Percentiles rank a stretch among this genome's conserved stretches.
Conservation (phyloP, 92 coral and sea anemone species). For the Siderastrea siderea region DNA sequence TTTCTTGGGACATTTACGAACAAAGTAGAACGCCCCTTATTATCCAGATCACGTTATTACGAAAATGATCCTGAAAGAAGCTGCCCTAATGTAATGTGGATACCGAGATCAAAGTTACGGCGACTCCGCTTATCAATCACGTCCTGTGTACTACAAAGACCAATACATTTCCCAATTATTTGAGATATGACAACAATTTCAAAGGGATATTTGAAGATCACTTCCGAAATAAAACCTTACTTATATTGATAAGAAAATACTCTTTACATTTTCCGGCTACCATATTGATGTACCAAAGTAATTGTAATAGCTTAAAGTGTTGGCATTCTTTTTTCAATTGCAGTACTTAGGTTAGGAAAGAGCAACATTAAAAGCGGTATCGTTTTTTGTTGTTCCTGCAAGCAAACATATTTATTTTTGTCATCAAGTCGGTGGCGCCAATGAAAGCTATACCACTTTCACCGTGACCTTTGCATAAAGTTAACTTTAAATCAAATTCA, state of each 20-base stretch:
- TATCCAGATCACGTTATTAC: no score
- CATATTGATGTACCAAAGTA: conserved; percentile 36
- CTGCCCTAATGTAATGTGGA: neutral
- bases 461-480: neutral
- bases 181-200: neutral
- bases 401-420: conserved; percentile 5
- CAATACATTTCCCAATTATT: neutral
- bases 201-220: neutral
- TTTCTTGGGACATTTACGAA: no score
- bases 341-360: neutral
- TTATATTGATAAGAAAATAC: conserved; percentile 12
- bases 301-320: conserved; percentile 19
- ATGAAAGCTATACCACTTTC: no score
- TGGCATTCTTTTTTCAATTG: conserved; percentile 7
- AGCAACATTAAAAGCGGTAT: neutral
- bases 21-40: no score
- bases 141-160: neutral
- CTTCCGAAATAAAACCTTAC: conserved; percentile 11
- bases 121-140: neutral
- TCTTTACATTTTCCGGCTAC: conserved; percentile 28
- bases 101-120: conserved; percentile 4
- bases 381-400: conserved; percentile 4
- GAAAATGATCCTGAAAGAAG: no score
- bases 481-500: neutral
- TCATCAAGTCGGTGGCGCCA: neutral